Conservation (phyloP, 2,797 vertebrate genomes). For the Cottoperca gobio region DNA sequence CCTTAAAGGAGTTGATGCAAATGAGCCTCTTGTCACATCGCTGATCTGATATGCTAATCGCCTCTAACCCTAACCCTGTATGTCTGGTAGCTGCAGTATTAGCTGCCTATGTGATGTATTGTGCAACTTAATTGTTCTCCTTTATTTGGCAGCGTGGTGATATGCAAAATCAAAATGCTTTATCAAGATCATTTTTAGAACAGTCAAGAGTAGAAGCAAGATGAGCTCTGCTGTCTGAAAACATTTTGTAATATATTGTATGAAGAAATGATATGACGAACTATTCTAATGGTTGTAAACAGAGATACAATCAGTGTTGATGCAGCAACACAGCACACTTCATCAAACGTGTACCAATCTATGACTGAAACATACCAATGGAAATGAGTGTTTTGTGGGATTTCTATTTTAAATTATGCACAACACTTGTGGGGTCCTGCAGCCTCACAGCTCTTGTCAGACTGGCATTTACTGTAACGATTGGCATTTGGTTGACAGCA, state of each 20-base stretch:
- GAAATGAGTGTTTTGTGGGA: background rate
- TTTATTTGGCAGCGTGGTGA: background rate
- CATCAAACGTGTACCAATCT: background rate
- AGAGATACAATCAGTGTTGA: background rate
- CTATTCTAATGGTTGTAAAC: background rate
- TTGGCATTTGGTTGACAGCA: constrained; percentile 64
- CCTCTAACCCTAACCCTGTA: constrained; percentile 17
- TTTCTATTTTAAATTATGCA: constrained; percentile 38
- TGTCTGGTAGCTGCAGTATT: constrained; percentile 10
- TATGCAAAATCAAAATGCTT: background rate
- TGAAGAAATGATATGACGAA: background rate
- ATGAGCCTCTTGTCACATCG: constrained; percentile 33
- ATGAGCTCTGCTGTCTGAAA: background rate
- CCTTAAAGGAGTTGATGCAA: constrained; percentile 49
- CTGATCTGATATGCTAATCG: constrained; percentile 40
- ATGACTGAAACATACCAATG: background rate
- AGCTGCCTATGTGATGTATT: background rate
- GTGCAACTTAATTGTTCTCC: background rate
- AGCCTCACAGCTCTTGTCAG: constrained; percentile 40
- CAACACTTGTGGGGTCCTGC: constrained; percentile 33
- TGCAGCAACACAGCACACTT: background rate
- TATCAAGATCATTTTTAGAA: background rate
- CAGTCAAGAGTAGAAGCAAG: background rate
- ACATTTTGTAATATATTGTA: background rate
- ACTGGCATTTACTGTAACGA: constrained; percentile 72